Base-by-base conservation (phyloP, 2,888 invertebrate species). In the Hydrotaea cyrtoneurina region DNA sequence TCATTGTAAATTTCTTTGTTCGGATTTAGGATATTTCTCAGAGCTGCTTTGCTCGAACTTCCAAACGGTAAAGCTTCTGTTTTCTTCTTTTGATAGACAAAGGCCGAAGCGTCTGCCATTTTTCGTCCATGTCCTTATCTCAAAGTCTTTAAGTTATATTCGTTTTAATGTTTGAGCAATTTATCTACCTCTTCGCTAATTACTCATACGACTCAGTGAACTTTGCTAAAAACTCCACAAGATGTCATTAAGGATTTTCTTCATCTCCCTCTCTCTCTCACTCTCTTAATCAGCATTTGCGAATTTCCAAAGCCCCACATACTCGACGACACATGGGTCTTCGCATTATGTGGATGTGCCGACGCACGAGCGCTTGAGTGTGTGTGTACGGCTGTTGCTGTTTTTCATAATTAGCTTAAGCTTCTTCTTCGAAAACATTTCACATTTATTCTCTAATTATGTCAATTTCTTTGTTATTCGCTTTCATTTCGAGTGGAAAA, bases 371-470 rank as follows among this genome's bases (percentile, higher is more conserved):
- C n/a, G n/a, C 1, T 13, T 43, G n/a, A 13, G 50, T n/a, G 7
- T n/a, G 50, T n/a, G n/a, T 50, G 50, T 50, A 7, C 7, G n/a
- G 10, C 2, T 53, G 53, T 53, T 5, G 4, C 7, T 66, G 11
- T 19, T 39, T 4, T 1, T 19, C 66, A 10, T 66, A 66, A 66
- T 66, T 39, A 39, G 39, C 43, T 66, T 66, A 66, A 66, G 21
- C n/a, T n/a, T 66, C 36, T 64, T 17, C 19, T 31, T 64, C 11
- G 64, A 64, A 64, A 66, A 66, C 43, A 66, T 39, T 66, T 39
- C 66, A 21, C 19, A 66, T 66, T 66, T 66, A 66, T 66, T 66
- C 17, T 19, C 11, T 39, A 66, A 66, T 66, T 66, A 66, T 66
- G 66, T 7, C 66, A 66, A 66, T 39, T 66, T 66, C 19, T 17